Base-by-base conservation (phyloP, 2,888 invertebrate genomes). In the Loripinus fragilis region DNA sequence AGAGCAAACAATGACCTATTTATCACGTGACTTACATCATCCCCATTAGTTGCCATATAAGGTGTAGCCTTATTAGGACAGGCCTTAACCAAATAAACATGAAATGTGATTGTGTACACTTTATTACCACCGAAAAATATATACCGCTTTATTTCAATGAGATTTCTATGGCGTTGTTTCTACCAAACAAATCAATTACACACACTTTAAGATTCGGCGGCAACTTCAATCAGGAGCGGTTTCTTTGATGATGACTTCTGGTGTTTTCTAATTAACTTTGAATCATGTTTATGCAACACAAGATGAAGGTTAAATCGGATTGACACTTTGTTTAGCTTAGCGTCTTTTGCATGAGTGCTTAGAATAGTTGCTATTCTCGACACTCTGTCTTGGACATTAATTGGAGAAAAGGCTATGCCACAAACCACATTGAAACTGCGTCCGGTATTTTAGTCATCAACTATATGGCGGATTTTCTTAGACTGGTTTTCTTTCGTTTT, bases 181-280 rank as follows among this genome's bases (percentile, higher is more conserved):
- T 52, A 23, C 67, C 50, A 81, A 77, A 81, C 80, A 77, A 25
- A 41, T 48, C 74, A 74, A 81, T 81, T 81, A 81, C 68, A 71
- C 74, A 77, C 80, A 81, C 80, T 81, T 81, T 81, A 77, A 42
- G 33, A 50, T 70, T 45, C 38, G 81, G 68, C 81, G 78, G 55
- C 55, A 70, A 81, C 80, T 80, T 80, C 76, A 80, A 80, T 74
- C 68, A 71, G 33, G 38, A 70, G 23, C 73, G 71, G 71, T 45
- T 52, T 73, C 80, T 80, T 80, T 80, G 80, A 80, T 80, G 76
- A 70, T 76, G 72, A 67, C 73, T 76, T 80, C 70, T 80, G 80
- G 72, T 76, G 50, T 73, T 55, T 52, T 70, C 48, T 82, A 82
- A 82, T 82, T 82, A 82, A 82, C 78, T 82, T 82, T 82, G 82